Percentiles rank a stretch among this genome's conserved stretches.
These are phyloP conservation scores for Pammene aurita DNA, from an alignment of 2,888 invertebrate genomes.

Conservation along the genomic window DNA sequence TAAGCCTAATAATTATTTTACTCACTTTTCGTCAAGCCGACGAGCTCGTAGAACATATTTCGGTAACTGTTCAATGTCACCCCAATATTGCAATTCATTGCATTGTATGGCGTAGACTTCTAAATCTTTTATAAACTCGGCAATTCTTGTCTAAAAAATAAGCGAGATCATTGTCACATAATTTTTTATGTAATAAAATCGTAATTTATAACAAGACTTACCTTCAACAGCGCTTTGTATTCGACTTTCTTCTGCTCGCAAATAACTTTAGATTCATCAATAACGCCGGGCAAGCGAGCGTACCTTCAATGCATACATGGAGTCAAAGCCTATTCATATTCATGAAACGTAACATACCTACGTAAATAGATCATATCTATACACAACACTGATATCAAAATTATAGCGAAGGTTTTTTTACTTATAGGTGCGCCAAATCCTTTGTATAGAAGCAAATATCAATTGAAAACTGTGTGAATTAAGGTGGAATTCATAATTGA, in stretches of 20 bases:
- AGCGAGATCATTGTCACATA: background rate
- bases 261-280: conserved; percentile 92
- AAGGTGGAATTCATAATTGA: too few species aligned
- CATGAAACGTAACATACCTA: background rate
- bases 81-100: conserved; percentile 93
- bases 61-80: conserved; percentile 91
- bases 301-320: conserved; percentile 76
- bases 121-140: conserved; percentile 92
- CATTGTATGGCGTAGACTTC: conserved; percentile 90
- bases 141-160: conserved; percentile 83
- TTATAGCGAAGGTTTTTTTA: too few species aligned
- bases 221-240: conserved; percentile 91
- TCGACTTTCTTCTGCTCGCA: conserved; percentile 92
- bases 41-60: conserved; percentile 92
- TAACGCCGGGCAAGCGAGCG: conserved; percentile 89
- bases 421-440: too few species aligned
- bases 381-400: too few species aligned
- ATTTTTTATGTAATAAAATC: background rate
- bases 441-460: too few species aligned
- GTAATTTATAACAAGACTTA: conserved; percentile 43
- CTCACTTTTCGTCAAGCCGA: conserved; percentile 87
- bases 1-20: background rate
- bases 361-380: too few species aligned
- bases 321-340: background rate
- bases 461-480: too few species aligned